Evolutionary conservation across 2,888 invertebrate species (phyloP).

Genomic region (Coelinius sp.): DNA sequence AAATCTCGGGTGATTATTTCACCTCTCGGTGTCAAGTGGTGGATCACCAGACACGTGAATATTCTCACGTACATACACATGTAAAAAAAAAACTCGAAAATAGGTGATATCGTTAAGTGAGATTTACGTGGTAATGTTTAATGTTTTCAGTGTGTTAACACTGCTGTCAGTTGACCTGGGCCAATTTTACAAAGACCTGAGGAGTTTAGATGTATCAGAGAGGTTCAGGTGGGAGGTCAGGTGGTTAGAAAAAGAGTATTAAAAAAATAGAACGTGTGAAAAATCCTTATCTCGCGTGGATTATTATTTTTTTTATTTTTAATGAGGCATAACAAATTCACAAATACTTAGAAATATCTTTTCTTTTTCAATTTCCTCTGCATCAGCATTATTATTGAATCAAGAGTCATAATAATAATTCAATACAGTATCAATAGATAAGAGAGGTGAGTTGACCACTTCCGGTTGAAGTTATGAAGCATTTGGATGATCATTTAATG

Average conservation of each 20-base stretch:
- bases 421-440: background rate
- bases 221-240: background rate
- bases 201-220: background rate
- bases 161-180: slow-evolving; percentile 3
- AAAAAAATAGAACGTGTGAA: slow-evolving; percentile 1
- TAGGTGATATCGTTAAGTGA: slow-evolving; percentile 65
- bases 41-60: slow-evolving; percentile 58
- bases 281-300: background rate
- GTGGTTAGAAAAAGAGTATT: background rate
- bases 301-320: slow-evolving; percentile 5
- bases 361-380: too few relatives aligned
- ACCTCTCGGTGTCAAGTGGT: slow-evolving; percentile 40
- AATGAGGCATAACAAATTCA: background rate
- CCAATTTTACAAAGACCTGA: background rate
- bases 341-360: too few relatives aligned
- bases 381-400: too few relatives aligned
- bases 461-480: background rate
- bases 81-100: slow-evolving; percentile 44
- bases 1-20: slow-evolving; percentile 55
- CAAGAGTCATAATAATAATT: too few relatives aligned
- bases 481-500: background rate
- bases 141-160: slow-evolving; percentile 15
- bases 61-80: slow-evolving; percentile 61
- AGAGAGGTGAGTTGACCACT: background rate
- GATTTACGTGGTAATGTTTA: slow-evolving; percentile 61